Percentiles rank a stretch among this genome's conserved stretches.
phyloP scores from a whole-genome alignment of 2,888 invertebrate genomes.

The Neria commutata region DNA sequence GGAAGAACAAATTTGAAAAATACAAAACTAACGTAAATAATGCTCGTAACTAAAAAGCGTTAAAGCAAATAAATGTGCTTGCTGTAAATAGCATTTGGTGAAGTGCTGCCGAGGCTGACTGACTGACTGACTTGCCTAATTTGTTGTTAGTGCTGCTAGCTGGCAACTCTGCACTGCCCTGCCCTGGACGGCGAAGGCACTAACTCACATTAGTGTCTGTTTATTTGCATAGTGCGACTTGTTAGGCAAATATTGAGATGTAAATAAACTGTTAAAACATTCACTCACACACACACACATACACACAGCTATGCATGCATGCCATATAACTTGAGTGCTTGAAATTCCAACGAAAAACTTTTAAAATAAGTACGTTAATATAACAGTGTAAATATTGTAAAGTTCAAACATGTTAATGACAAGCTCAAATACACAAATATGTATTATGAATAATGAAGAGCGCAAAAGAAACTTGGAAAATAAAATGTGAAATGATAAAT shows the following conservation, averaged over 20 bases:
- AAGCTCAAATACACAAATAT: neutral
- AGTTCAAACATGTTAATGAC: neutral
- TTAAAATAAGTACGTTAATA: too few species aligned
- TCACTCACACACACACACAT: neutral
- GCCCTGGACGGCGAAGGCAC: too few species aligned
- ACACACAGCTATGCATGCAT: neutral
- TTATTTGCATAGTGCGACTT: neutral
- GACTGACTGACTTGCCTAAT: neutral
- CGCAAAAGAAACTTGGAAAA: too few species aligned
- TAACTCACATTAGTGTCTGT: too few species aligned
- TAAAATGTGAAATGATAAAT: too few species aligned
- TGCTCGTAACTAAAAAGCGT: conserved; percentile 2
- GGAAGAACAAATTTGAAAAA: neutral
- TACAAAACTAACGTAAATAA: neutral
- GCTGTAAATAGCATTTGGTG: neutral
- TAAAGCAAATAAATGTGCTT: neutral
- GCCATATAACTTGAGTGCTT: neutral
- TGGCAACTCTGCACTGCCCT: too few species aligned
- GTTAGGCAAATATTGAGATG: conserved; percentile 1
- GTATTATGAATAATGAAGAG: neutral
- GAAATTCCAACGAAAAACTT: neutral
- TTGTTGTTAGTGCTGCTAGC: neutral
- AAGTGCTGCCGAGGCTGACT: neutral
- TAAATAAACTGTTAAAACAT: neutral
- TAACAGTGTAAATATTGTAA: neutral